A percentile compares a stretch with the other conserved stretches of the same genome.
These are phyloP conservation scores for Chaetops frenatus DNA, from an alignment of 2,113 vertebrate genomes.

Conservation along the genomic window DNA sequence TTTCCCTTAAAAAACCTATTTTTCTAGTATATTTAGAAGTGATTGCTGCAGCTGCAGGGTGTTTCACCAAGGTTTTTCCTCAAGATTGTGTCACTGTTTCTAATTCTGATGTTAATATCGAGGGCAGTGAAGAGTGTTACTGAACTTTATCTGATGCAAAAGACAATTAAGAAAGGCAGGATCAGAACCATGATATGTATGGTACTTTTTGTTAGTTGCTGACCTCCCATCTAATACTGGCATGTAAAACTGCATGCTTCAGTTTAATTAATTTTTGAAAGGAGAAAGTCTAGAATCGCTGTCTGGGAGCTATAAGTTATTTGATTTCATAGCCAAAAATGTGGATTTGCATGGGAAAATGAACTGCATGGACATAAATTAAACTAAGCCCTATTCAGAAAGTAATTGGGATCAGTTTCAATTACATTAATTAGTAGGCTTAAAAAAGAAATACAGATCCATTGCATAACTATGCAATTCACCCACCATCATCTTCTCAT, in stretches of 20 bases:
- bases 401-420: not conserved
- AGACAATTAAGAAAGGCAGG: not conserved
- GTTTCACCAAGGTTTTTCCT: not conserved
- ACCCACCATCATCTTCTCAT: not conserved
- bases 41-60: not conserved
- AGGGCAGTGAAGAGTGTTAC: not conserved
- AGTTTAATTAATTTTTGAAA: conserved; percentile 17
- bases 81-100: not conserved
- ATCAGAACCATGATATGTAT: not conserved
- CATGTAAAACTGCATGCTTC: not conserved
- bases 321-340: not conserved
- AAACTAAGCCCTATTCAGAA: not conserved
- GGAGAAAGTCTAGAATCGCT: not conserved
- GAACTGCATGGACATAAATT: not conserved
- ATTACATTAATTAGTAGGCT: not conserved
- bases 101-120: not conserved
- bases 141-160: not conserved
- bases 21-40: not conserved
- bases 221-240: not conserved
- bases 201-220: not conserved
- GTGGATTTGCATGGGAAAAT: conserved; percentile 5
- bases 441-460: not conserved
- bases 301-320: not conserved
- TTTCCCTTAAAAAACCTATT: not conserved
- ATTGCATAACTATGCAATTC: not conserved